phyloP scores from a whole-genome alignment of 2,888 invertebrate species.

The Helleia helle region DNA sequence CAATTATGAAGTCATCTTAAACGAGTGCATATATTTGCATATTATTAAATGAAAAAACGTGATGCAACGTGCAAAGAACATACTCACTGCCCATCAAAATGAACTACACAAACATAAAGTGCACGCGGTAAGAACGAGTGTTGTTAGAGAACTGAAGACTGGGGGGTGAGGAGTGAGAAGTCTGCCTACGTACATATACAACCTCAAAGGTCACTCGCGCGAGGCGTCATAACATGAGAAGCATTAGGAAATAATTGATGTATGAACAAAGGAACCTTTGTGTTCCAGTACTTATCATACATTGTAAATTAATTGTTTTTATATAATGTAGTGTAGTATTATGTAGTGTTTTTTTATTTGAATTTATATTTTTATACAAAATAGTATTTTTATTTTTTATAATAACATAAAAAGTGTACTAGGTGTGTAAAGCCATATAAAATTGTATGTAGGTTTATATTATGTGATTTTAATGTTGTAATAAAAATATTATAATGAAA shows the following conservation, averaged over 20 bases:
- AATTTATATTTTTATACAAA: too few relatives aligned
- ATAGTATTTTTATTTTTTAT: too few relatives aligned
- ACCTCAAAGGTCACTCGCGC: conserved; percentile 1
- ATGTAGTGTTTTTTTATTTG: too few relatives aligned
- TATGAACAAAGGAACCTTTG: conserved; percentile 1
- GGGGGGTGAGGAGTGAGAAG: not conserved
- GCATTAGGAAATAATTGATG: not conserved
- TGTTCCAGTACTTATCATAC: not conserved
- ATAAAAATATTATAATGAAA: too few relatives aligned
- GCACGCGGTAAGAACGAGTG: not conserved
- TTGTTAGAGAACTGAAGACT: not conserved
- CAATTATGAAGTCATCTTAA: not conserved
- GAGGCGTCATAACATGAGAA: not conserved
- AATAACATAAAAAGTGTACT: too few relatives aligned
- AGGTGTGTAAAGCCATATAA: too few relatives aligned
- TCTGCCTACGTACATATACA: conserved; percentile 3
- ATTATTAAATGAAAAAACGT: not conserved
- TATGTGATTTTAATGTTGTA: too few relatives aligned
- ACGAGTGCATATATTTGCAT: conserved; percentile 5
- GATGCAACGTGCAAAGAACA: not conserved
- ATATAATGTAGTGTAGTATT: not conserved
- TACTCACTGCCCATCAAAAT: conserved; percentile 11
- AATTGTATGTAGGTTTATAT: too few relatives aligned
- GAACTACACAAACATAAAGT: not conserved
- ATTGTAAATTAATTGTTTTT: not conserved